Conservation (phyloP, 2,797 vertebrate genomes). For the Oreonectes daqikongensis region DNA sequence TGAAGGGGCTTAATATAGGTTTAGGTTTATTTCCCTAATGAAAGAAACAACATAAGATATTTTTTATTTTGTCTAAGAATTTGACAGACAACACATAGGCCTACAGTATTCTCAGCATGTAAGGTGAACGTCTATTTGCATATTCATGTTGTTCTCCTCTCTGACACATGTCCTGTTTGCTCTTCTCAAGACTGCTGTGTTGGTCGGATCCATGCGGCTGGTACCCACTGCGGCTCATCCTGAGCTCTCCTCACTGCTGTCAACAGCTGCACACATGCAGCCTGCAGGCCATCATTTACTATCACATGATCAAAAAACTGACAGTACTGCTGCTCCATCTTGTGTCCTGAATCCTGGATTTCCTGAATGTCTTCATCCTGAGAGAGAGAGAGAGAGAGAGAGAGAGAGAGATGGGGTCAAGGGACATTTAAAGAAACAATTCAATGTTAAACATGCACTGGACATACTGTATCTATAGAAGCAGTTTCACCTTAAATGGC, state of each 20-base stretch:
- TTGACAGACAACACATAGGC: neutral
- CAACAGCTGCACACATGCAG: constrained; percentile 81
- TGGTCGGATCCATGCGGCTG: constrained; percentile 87
- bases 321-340: constrained; percentile 85
- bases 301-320: constrained; percentile 92
- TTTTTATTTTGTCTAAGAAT: neutral
- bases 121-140: neutral
- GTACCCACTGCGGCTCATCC: constrained; percentile 92
- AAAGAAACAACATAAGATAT: neutral
- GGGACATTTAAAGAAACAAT: neutral
- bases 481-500: constrained; percentile 84
- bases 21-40: too few relatives aligned
- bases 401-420: neutral
- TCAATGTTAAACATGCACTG: neutral
- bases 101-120: neutral
- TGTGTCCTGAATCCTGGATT: constrained; percentile 85
- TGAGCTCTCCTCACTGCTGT: constrained; percentile 81
- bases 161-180: neutral
- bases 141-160: neutral
- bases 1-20: neutral
- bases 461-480: neutral
- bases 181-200: constrained; percentile 68
- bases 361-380: constrained; percentile 95
- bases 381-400: neutral
- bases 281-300: constrained; percentile 85